Percentiles rank a stretch among this genome's conserved stretches.
These are phyloP conservation scores for Enhydra lutris DNA, from an alignment of 2,113 vertebrate genomes.

Conservation along the genomic window DNA sequence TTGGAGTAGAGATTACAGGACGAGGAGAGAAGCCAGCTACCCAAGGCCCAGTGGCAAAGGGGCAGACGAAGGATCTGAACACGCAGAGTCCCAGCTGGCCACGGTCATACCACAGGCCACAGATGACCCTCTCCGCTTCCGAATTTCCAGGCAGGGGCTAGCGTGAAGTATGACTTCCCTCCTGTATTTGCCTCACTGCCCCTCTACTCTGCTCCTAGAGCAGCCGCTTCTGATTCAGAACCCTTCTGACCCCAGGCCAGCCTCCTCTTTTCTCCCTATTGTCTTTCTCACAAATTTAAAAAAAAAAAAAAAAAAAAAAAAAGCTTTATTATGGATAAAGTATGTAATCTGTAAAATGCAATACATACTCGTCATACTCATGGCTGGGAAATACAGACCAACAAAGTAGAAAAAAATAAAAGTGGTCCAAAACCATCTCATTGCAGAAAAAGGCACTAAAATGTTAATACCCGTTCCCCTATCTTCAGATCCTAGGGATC, in stretches of 20 bases:
- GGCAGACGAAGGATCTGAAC: not conserved
- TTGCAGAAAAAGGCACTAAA: not conserved
- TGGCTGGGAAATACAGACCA: not conserved
- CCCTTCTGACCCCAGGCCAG: not conserved
- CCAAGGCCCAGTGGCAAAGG: not conserved
- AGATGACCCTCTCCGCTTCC: not conserved
- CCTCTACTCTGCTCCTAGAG: not conserved
- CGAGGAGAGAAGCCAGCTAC: not conserved
- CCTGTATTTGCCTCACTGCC: not conserved
- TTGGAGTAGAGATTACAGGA: not conserved
- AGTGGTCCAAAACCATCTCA: not conserved
- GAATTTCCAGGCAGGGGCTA: not conserved
- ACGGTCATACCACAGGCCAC: not conserved
- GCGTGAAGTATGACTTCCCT: not conserved
- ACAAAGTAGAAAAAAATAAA: not conserved
- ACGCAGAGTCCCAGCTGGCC: not conserved
- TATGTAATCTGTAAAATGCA: not conserved
- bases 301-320: not conserved
- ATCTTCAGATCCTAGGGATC: not conserved
- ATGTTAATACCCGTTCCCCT: not conserved
- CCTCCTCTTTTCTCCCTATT: not conserved
- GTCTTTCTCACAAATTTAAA: not conserved
- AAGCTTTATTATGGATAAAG: not conserved
- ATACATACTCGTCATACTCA: not conserved
- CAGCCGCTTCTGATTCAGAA: not conserved